A percentile compares a stretch with the other conserved stretches of the same genome.
phyloP scores from a whole-genome alignment of 2,113 vertebrate species.

The Chloroceryle aenea region DNA sequence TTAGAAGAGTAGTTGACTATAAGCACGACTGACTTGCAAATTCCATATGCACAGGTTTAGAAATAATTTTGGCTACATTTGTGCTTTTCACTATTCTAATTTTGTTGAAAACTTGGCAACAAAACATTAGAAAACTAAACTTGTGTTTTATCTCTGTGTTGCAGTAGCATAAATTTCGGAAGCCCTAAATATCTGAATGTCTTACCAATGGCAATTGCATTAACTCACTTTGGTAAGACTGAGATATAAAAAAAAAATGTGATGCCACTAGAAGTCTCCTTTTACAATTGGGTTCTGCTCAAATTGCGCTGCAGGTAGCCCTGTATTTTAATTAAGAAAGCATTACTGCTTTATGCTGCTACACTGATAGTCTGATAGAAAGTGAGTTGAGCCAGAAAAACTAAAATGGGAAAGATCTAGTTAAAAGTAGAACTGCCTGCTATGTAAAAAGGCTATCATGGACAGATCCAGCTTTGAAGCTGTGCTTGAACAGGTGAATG shows the following conservation, averaged over 20 bases:
- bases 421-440: neutral
- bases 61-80: neutral
- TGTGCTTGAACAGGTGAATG: neutral
- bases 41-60: neutral
- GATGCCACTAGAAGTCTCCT: neutral
- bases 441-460: neutral
- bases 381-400: neutral
- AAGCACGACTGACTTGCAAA: neutral
- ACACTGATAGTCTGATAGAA: neutral
- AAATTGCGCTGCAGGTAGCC: neutral
- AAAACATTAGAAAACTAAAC: neutral
- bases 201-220: neutral
- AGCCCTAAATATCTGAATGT: neutral
- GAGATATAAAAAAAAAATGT: neutral
- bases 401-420: neutral
- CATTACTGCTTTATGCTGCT: neutral
- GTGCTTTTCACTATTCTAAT: neutral
- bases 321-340: constrained; percentile 7
- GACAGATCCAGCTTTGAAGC: neutral
- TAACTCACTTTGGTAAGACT: neutral
- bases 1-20: neutral
- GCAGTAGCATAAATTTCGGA: neutral
- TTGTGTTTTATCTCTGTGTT: neutral
- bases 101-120: neutral
- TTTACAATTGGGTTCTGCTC: neutral